Conservation (phyloP, 2,797 vertebrate species). For the Gobionotothen gibberifrons region DNA sequence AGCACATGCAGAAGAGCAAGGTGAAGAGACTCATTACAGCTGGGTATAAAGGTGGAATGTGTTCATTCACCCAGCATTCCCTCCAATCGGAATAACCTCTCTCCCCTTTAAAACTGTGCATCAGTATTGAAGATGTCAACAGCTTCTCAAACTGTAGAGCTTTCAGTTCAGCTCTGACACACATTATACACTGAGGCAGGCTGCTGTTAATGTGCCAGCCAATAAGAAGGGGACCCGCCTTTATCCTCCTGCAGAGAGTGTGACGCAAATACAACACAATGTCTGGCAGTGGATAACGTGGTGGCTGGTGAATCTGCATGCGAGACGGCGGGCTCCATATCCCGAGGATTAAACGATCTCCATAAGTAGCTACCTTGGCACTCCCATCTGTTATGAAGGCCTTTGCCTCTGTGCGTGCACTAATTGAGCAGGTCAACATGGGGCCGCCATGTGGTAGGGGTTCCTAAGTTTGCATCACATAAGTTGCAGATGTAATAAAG, state of each 20-base stretch:
- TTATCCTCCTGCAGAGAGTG: constrained; percentile 14
- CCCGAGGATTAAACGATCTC: constrained; percentile 33
- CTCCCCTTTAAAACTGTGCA: constrained; percentile 19
- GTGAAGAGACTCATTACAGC: constrained; percentile 25
- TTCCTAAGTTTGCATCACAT: not conserved
- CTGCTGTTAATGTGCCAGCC: constrained; percentile 22
- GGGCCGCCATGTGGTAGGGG: not conserved
- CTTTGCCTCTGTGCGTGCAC: constrained; percentile 10
- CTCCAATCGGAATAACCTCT: constrained; percentile 17
- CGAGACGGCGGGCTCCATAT: constrained; percentile 21
- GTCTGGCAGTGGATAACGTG: constrained; percentile 14
- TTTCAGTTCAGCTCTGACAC: constrained; percentile 35
- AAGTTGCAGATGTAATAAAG: too few relatives aligned
- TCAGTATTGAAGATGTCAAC: constrained; percentile 12
- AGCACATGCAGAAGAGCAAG: constrained; percentile 8
- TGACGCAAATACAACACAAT: constrained; percentile 10
- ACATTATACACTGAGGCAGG: constrained; percentile 19
- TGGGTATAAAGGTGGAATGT: constrained; percentile 6
- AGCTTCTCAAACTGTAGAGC: constrained; percentile 23
- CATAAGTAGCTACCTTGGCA: constrained; percentile 34
- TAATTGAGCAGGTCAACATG: constrained; percentile 15
- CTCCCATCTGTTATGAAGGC: constrained; percentile 21
- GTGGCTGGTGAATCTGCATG: constrained; percentile 43
- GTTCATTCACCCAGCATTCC: constrained; percentile 23
- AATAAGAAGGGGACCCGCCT: constrained; percentile 22